These are phyloP conservation scores for Recurvirostra avosetta DNA, from an alignment of 2,113 vertebrate genomes.

Conservation along the genomic window DNA sequence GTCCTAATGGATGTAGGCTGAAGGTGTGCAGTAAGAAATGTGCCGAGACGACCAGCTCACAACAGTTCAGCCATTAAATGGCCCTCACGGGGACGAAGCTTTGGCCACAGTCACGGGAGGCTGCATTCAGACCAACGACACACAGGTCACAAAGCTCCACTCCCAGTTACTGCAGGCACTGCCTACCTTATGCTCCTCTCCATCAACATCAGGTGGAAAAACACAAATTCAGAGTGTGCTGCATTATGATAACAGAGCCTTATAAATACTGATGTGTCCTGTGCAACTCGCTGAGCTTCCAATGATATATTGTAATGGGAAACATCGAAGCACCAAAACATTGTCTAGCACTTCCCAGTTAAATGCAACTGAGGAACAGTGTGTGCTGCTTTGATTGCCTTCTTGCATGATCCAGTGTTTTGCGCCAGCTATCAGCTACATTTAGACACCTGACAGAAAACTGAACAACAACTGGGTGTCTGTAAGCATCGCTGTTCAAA, in stretches of 20 bases:
- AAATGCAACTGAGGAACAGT: neutral
- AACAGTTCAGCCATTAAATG: neutral
- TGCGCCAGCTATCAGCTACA: neutral
- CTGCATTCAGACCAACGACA: neutral
- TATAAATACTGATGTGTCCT: neutral
- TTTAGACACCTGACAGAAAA: neutral
- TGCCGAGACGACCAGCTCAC: neutral
- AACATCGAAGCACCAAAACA: neutral
- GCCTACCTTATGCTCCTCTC: neutral
- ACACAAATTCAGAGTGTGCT: rapidly evolving
- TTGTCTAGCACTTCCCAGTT: neutral
- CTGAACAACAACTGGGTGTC: neutral
- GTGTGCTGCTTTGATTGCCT: neutral
- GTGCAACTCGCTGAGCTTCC: neutral
- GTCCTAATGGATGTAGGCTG: neutral
- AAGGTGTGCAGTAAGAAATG: neutral
- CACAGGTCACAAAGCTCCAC: neutral
- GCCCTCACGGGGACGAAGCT: neutral
- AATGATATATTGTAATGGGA: neutral
- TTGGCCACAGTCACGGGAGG: neutral
- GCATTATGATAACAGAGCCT: neutral
- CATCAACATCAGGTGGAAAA: neutral
- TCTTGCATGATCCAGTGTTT: neutral
- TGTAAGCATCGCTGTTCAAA: neutral
- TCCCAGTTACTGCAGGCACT: neutral